Evolutionary conservation across 2,113 vertebrate species (phyloP).

Genomic region (Apistogramma diplotaenia): DNA sequence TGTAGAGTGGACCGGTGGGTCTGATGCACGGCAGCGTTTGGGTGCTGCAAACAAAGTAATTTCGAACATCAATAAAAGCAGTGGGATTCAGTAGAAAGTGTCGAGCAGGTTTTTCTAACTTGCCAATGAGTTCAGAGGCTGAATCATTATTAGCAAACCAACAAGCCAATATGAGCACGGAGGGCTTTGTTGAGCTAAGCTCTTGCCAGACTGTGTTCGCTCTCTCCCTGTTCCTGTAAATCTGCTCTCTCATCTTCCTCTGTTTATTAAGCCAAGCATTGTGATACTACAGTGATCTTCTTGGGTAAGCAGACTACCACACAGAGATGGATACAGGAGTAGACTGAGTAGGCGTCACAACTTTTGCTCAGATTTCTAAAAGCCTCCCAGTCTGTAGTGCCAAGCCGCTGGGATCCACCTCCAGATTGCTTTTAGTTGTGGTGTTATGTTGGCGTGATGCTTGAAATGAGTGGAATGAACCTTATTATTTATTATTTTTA

Average conservation of each 20-base stretch:
- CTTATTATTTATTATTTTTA: neutral
- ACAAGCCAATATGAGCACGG: slow-evolving; percentile 44
- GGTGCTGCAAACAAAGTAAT: slow-evolving; percentile 27
- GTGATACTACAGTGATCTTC: slow-evolving; percentile 58
- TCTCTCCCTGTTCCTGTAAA: slow-evolving; percentile 43
- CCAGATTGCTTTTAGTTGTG: slow-evolving; percentile 32
- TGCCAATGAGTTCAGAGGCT: slow-evolving; percentile 39
- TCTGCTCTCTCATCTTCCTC: slow-evolving; percentile 39
- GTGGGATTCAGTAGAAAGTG: slow-evolving; percentile 20
- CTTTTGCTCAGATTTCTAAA: slow-evolving; percentile 57
- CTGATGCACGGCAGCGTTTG: neutral
- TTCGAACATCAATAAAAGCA: slow-evolving; percentile 39
- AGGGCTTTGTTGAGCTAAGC: slow-evolving; percentile 55
- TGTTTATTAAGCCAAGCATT: slow-evolving; percentile 54
- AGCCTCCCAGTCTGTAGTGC: slow-evolving; percentile 45
- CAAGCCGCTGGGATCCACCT: slow-evolving; percentile 55
- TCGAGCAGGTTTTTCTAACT: slow-evolving; percentile 39
- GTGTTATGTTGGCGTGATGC: slow-evolving; percentile 5
- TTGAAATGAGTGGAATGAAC: neutral
- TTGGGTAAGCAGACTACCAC: slow-evolving; percentile 35
- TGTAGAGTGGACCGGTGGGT: neutral
- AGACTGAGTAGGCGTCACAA: slow-evolving; percentile 65
- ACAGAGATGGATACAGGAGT: slow-evolving; percentile 33
- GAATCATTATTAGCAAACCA: slow-evolving; percentile 46
- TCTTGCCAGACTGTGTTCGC: slow-evolving; percentile 57